Conservation (phyloP, 2,888 invertebrate genomes). For the Pyralis farinalis region DNA sequence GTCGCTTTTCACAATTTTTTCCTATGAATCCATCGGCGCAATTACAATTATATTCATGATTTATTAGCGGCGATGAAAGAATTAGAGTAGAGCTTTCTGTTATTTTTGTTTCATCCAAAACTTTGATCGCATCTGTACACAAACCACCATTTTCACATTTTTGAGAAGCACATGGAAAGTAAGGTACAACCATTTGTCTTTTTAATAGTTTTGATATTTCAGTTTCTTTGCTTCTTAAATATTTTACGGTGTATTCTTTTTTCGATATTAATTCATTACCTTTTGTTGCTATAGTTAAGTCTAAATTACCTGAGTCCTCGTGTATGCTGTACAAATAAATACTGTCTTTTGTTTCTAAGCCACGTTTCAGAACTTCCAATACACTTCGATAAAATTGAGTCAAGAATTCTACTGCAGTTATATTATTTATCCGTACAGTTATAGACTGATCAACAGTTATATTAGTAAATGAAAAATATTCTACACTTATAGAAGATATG, state of each 20-base stretch:
- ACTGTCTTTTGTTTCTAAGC: conserved; percentile 83
- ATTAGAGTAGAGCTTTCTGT: conserved; percentile 91
- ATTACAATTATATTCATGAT: conserved; percentile 89
- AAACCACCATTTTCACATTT: conserved; percentile 90
- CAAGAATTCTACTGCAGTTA: conserved; percentile 89
- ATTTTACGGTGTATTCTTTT: conserved; percentile 83
- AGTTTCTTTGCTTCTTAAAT: conserved; percentile 83
- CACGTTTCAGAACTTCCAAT: conserved; percentile 85
- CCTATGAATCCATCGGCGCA: conserved; percentile 94
- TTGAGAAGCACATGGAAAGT: conserved; percentile 87
- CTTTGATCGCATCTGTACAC: conserved; percentile 86
- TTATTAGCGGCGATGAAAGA: conserved; percentile 90
- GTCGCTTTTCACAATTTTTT: conserved; percentile 89
- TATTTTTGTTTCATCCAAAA: conserved; percentile 86
- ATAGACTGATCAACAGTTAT: conserved; percentile 91
- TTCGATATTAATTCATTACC: conserved; percentile 81
- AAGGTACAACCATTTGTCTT: conserved; percentile 84
- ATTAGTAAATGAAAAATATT: conserved; percentile 90
- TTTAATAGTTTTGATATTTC: conserved; percentile 84
- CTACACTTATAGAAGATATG: conserved; percentile 91
- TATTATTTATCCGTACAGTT: conserved; percentile 87
- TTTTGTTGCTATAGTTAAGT: conserved; percentile 86
- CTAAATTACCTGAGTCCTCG: conserved; percentile 83
- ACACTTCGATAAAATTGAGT: conserved; percentile 87
- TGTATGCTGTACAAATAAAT: conserved; percentile 88